Conservation (phyloP, 2,113 vertebrate genomes). For the Zosterops borbonicus region DNA sequence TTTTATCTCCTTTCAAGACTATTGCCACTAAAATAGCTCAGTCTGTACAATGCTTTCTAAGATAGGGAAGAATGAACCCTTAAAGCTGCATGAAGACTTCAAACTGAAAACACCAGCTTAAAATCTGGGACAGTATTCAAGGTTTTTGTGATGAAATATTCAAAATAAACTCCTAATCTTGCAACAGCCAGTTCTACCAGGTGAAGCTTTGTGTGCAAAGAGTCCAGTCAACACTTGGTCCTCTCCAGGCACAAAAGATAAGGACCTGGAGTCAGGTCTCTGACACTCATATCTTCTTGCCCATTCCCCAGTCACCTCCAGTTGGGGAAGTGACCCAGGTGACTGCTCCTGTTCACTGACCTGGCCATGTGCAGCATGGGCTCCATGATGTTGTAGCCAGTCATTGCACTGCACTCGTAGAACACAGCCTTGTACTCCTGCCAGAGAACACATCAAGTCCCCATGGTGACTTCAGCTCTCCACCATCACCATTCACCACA, state of each 20-base stretch:
- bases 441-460: constrained; percentile 12
- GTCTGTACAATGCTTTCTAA: neutral
- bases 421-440: constrained; percentile 83
- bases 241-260: neutral
- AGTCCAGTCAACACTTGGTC: neutral
- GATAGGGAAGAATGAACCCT: neutral
- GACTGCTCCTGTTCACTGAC: constrained; percentile 46
- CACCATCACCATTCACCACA: neutral
- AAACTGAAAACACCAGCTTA: neutral
- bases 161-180: neutral
- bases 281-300: neutral
- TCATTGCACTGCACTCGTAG: constrained; percentile 83
- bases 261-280: neutral
- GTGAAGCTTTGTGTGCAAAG: neutral
- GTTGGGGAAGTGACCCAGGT: neutral
- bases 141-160: neutral
- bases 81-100: neutral
- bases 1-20: neutral
- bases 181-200: neutral
- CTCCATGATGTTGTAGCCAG: constrained; percentile 74
- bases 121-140: neutral
- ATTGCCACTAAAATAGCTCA: neutral
- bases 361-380: constrained; percentile 80
- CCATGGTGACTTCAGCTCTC: neutral
- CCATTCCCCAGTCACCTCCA: neutral